Percentiles rank a stretch among this genome's conserved stretches.
These are phyloP conservation scores for Drosophila rufa DNA, from an alignment of 1,140 invertebrate genomes.

Conservation along the genomic window DNA sequence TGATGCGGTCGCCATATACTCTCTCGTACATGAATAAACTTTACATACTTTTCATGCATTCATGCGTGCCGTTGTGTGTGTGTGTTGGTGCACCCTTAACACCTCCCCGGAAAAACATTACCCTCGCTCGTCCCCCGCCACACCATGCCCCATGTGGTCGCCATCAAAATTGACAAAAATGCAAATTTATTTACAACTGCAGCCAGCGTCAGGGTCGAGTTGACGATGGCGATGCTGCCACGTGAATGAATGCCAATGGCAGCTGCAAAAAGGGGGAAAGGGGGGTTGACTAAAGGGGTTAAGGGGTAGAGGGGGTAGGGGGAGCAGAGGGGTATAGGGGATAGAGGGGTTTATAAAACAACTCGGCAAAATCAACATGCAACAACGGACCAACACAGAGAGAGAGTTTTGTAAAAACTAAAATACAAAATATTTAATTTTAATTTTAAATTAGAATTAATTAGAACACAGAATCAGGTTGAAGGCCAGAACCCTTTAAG, in stretches of 20 bases:
- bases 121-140: not conserved
- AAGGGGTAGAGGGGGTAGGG: not conserved
- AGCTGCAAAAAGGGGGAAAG: not conserved
- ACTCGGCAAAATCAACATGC: constrained; percentile 74
- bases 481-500: too few species aligned
- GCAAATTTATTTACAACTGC: constrained; percentile 80
- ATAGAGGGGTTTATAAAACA: constrained; percentile 42
- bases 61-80: constrained; percentile 43
- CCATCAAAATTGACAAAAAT: constrained; percentile 82
- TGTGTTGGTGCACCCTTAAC: constrained; percentile 15
- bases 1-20: constrained; percentile 7
- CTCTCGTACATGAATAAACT: constrained; percentile 55
- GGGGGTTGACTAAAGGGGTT: not conserved
- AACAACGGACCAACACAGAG: constrained; percentile 8
- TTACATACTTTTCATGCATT: constrained; percentile 69
- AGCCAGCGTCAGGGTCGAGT: constrained; percentile 59
- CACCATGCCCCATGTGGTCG: constrained; percentile 33
- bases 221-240: constrained; percentile 47
- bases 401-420: not conserved
- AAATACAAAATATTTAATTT: too few species aligned
- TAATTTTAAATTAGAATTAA: too few species aligned
- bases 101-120: constrained; percentile 7
- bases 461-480: too few species aligned
- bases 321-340: not conserved
- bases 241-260: constrained; percentile 72